phyloP scores from a whole-genome alignment of 1,140 invertebrate species.

The Nixonia krombeini region DNA sequence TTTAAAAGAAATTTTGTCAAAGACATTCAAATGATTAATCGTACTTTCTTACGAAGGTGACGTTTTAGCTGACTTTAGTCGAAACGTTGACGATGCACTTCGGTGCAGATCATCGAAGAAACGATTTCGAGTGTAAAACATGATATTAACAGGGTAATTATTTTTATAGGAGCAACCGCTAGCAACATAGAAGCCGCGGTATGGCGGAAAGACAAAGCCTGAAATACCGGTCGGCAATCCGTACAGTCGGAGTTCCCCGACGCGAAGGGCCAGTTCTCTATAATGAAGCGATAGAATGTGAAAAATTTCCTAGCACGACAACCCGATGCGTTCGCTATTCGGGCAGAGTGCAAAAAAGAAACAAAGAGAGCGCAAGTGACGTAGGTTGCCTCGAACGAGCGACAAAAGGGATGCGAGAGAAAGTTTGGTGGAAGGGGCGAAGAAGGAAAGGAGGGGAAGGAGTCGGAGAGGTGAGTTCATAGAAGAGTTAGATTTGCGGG shows the following conservation, averaged over 20 bases:
- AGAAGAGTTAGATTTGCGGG: constrained; percentile 62
- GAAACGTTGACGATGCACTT: no score
- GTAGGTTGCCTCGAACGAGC: constrained; percentile 2
- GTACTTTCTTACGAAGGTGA: no score
- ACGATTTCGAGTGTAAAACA: no score
- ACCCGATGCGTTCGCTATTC: constrained; percentile 53
- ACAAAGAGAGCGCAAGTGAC: no score
- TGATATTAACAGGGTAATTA: no score
- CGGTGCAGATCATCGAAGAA: no score
- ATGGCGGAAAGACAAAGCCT: neutral
- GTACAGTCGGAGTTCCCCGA: neutral
- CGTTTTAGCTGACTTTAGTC: no score
- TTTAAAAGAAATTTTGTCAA: no score
- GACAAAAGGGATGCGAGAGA: constrained; percentile 2
- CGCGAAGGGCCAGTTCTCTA: constrained; percentile 30
- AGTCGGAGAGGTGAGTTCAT: constrained; percentile 49
- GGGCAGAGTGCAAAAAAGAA: constrained; percentile 48
- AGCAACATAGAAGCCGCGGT: neutral
- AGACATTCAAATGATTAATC: no score
- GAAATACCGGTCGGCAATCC: constrained; percentile 1
- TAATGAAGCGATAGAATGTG: constrained; percentile 70
- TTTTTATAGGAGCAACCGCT: no score
- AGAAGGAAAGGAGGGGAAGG: constrained; percentile 42
- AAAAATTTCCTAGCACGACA: constrained; percentile 61
- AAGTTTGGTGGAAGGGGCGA: constrained; percentile 20